Evolutionary conservation across 2,113 vertebrate genomes (phyloP).

Genomic region (Protobothrops flavoviridis): DNA sequence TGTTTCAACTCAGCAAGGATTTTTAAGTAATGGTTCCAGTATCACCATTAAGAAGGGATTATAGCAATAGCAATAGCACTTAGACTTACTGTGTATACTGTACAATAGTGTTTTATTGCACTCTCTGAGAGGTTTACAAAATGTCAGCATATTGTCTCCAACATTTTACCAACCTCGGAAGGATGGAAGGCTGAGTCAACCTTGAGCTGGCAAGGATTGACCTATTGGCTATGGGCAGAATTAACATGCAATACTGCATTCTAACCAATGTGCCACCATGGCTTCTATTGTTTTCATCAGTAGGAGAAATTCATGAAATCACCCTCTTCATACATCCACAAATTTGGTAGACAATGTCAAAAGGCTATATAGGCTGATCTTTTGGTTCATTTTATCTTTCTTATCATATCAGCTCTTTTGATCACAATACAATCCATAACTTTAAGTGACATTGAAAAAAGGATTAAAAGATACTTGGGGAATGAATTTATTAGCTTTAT

Average conservation of each 20-base stretch:
- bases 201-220: not conserved
- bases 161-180: not conserved
- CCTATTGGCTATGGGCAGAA: not conserved
- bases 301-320: not conserved
- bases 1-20: not conserved
- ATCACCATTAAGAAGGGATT: not conserved
- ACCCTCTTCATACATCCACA: not conserved
- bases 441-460: not conserved
- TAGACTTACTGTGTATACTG: not conserved
- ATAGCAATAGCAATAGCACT: not conserved
- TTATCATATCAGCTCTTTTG: not conserved
- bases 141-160: not conserved
- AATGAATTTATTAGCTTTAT: not conserved
- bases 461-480: not conserved
- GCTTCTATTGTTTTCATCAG: not conserved
- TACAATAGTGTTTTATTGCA: not conserved
- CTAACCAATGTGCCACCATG: not conserved
- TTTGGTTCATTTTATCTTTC: not conserved
- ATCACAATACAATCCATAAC: not conserved
- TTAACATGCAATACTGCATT: not conserved
- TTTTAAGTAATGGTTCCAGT: not conserved
- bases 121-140: not conserved
- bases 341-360: not conserved
- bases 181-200: not conserved
- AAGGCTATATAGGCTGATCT: not conserved